These are phyloP conservation scores for Gouania willdenowi DNA, from an alignment of 2,797 vertebrate genomes.

Conservation along the genomic window DNA sequence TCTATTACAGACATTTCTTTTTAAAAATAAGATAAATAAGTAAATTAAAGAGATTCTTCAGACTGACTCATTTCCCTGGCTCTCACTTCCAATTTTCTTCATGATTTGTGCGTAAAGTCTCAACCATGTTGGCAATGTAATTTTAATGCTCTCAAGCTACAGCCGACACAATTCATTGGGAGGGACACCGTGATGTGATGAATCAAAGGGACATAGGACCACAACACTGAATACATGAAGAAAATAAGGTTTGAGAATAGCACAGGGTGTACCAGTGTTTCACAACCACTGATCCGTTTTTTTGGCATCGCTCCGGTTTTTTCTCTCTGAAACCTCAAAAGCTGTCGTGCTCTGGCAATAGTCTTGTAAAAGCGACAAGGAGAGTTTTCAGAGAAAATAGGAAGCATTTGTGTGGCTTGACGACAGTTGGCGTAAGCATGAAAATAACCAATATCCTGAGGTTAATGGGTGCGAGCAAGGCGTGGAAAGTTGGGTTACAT, in stretches of 20 bases:
- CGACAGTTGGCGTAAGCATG: slow-evolving; percentile 59
- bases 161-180: slow-evolving; percentile 71
- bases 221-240: slow-evolving; percentile 60
- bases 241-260: slow-evolving; percentile 61
- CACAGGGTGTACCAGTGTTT: slow-evolving; percentile 78
- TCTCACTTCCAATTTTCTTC: slow-evolving; percentile 60
- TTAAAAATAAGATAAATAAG: slow-evolving; percentile 67
- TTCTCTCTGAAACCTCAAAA: slow-evolving; percentile 59
- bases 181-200: slow-evolving; percentile 67
- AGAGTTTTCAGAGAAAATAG: slow-evolving; percentile 69
- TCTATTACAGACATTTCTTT: slow-evolving; percentile 57
- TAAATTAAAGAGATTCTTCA: slow-evolving; percentile 76
- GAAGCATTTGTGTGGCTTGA: slow-evolving; percentile 71
- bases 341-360: slow-evolving; percentile 59
- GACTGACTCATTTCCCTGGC: slow-evolving; percentile 52
- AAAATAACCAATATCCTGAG: slow-evolving; percentile 48
- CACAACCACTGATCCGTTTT: slow-evolving; percentile 63
- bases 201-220: slow-evolving; percentile 71
- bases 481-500: slow-evolving; percentile 51
- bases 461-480: slow-evolving; percentile 44
- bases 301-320: slow-evolving; percentile 63
- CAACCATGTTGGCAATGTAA: slow-evolving; percentile 71
- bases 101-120: slow-evolving; percentile 60
- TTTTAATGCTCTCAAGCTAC: slow-evolving; percentile 62
- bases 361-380: slow-evolving; percentile 59